Conservation (phyloP, 1,140 invertebrate genomes). For the Psilanteris sp. region DNA sequence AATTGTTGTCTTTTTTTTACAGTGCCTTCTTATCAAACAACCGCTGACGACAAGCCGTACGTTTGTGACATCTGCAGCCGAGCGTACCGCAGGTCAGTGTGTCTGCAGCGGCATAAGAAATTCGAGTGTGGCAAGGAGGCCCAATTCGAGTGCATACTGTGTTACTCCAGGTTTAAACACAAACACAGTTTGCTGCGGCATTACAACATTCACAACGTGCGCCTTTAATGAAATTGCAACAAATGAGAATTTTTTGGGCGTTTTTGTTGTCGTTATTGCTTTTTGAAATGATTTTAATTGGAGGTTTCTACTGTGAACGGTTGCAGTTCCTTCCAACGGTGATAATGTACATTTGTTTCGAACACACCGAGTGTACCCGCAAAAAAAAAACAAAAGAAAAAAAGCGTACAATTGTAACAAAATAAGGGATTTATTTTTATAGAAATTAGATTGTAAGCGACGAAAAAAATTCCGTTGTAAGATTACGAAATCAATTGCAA, state of each 20-base stretch:
- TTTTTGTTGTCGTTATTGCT: background rate
- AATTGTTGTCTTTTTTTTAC: conserved; percentile 58
- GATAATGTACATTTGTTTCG: background rate
- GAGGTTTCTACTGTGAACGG: background rate
- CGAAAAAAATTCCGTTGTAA: no score
- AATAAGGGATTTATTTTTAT: conserved; percentile 18
- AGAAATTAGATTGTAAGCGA: no score
- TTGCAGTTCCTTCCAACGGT: conserved; percentile 18
- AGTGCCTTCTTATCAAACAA: conserved; percentile 47
- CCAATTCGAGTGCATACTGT: conserved; percentile 73
- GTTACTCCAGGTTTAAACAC: conserved; percentile 74
- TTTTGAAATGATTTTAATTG: background rate
- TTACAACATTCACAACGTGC: conserved; percentile 67
- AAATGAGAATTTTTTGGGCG: no score
- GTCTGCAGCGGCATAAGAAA: conserved; percentile 73
- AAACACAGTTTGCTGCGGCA: conserved; percentile 75
- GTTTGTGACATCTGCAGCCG: conserved; percentile 72
- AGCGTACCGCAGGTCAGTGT: conserved; percentile 71
- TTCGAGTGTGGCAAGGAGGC: conserved; percentile 77
- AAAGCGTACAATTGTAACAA: conserved; percentile 1
- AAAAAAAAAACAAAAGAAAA: background rate
- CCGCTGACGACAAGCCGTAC: conserved; percentile 53
- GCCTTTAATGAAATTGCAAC: conserved; percentile 14
- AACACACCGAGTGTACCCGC: background rate
- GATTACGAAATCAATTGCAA: no score